Conservation (phyloP, 1,140 invertebrate genomes). For the Procambarus virginalis region DNA sequence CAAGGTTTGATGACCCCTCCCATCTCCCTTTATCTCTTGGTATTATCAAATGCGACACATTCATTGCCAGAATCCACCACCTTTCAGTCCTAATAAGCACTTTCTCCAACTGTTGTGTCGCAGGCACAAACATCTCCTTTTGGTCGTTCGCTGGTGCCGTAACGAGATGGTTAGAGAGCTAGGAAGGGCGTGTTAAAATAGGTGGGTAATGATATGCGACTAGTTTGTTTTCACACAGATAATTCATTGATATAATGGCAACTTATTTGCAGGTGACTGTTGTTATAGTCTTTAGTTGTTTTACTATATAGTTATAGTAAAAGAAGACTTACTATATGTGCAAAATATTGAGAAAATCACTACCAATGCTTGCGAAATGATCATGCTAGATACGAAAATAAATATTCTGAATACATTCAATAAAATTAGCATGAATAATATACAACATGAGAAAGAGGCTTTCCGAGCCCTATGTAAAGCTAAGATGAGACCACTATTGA, state of each 20-base stretch:
- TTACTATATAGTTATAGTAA: too few species aligned
- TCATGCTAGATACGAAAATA: too few species aligned
- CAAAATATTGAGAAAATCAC: too few species aligned
- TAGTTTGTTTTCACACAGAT: neutral
- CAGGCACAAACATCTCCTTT: slow-evolving; percentile 16
- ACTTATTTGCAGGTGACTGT: too few species aligned
- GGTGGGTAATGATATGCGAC: neutral
- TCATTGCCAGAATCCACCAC: neutral
- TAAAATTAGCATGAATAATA: too few species aligned
- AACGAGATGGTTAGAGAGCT: neutral
- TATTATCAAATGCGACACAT: neutral
- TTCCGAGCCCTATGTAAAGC: too few species aligned
- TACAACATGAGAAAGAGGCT: too few species aligned
- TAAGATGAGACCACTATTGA: too few species aligned
- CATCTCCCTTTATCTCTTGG: neutral
- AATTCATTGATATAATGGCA: neutral
- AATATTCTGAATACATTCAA: too few species aligned
- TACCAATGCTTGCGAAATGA: too few species aligned
- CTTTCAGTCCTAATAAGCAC: slow-evolving; percentile 21
- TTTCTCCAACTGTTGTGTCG: slow-evolving; percentile 4
- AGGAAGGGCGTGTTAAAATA: neutral
- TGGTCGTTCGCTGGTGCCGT: neutral
- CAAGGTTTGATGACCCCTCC: neutral
- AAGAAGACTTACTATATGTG: too few species aligned
- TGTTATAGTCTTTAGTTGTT: too few species aligned